phyloP scores from a whole-genome alignment of 2,113 vertebrate species.

The Romanogobio albipinnatus region DNA sequence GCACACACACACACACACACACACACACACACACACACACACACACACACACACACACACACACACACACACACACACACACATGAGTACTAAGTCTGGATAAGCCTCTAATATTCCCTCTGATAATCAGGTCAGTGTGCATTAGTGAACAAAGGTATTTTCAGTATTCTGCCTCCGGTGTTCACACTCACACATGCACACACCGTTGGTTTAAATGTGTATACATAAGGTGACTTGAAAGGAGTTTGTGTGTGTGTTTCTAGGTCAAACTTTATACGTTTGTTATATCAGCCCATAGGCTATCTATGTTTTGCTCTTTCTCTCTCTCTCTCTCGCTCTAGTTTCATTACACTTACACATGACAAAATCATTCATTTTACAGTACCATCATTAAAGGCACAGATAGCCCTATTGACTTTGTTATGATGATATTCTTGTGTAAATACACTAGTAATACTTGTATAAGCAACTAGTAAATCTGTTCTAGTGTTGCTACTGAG shows the following conservation, averaged over 20 bases:
- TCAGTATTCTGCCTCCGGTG: conserved; percentile 3
- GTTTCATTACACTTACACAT: neutral
- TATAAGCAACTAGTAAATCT: neutral
- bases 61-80: conserved; percentile 32
- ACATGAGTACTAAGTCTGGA: conserved; percentile 35
- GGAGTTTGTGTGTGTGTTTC: neutral
- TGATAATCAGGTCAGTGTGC: conserved; percentile 43
- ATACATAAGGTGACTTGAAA: neutral
- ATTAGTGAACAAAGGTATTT: conserved; percentile 30
- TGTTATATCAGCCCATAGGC: conserved; percentile 6
- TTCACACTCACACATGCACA: conserved; percentile 1
- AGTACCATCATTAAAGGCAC: neutral
- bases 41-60: neutral
- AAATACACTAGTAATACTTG: neutral
- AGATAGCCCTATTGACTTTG: neutral
- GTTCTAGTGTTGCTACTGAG: neutral
- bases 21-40: conserved; percentile 54
- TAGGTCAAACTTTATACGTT: conserved; percentile 22
- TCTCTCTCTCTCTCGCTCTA: neutral
- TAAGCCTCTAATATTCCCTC: conserved; percentile 40
- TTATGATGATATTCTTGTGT: neutral
- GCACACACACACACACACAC: conserved; percentile 18
- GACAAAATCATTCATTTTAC: conserved; percentile 5
- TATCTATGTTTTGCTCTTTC: neutral
- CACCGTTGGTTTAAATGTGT: neutral